Conservation (phyloP, 2,797 vertebrate genomes). For the Sebastes diploproa region DNA sequence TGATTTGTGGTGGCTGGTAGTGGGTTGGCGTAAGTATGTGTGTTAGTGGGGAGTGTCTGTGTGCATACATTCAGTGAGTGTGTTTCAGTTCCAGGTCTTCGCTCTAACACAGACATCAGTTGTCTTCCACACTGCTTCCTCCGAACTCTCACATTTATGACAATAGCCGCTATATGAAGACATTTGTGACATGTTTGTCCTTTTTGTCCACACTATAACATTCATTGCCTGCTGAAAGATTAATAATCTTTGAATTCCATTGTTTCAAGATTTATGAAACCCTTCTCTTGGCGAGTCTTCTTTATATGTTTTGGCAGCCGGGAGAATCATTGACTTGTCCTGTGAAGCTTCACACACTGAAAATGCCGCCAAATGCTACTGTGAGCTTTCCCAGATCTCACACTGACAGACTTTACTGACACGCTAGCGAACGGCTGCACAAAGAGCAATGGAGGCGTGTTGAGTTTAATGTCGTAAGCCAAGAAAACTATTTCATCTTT, state of each 20-base stretch:
- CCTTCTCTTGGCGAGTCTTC: conserved; percentile 34
- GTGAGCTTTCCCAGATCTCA: conserved; percentile 71
- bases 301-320: conserved; percentile 65
- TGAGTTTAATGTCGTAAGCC: neutral
- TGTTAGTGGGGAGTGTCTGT: conserved; percentile 35
- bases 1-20: conserved; percentile 78
- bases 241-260: conserved; percentile 63
- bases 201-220: conserved; percentile 41
- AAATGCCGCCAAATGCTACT: conserved; percentile 66
- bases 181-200: conserved; percentile 24
- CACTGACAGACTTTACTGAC: conserved; percentile 37
- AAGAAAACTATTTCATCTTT: conserved; percentile 15
- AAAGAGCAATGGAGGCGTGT: conserved; percentile 9
- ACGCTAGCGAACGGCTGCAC: conserved; percentile 30
- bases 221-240: conserved; percentile 61
- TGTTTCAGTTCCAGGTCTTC: conserved; percentile 60
- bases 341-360: conserved; percentile 67
- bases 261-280: conserved; percentile 69
- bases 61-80: neutral
- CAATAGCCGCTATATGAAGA: conserved; percentile 20
- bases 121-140: conserved; percentile 48
- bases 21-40: conserved; percentile 48
- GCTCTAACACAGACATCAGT: conserved; percentile 63
- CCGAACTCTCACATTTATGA: conserved; percentile 50
- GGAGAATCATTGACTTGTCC: conserved; percentile 69